A percentile compares a stretch with the other conserved stretches of the same genome.
phyloP scores from a whole-genome alignment of 30 jellyfish, hydroid and myxozoan genomes.

The Aurelia sp. region DNA sequence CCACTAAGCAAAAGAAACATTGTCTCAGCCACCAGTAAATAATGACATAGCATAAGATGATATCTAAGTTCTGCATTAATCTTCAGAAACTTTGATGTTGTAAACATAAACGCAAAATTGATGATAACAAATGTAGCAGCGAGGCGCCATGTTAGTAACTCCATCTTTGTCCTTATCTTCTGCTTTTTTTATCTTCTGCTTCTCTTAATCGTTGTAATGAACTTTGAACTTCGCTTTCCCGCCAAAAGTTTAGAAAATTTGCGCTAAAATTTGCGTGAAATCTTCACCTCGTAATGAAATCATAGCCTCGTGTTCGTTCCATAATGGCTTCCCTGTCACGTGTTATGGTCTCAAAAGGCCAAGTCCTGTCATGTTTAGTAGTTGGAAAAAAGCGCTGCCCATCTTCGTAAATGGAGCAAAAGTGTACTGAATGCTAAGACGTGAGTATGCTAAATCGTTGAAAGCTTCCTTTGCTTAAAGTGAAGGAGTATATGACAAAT shows the following conservation, averaged over 20 bases:
- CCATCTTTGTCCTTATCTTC: neutral
- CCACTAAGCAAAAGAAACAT: slow-evolving; percentile 30
- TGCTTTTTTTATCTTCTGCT: too few species aligned
- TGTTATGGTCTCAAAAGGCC: neutral
- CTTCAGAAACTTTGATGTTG: slow-evolving; percentile 35
- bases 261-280: neutral
- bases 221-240: too few species aligned
- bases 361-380: too few species aligned
- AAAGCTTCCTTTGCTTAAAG: too few species aligned
- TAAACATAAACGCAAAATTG: slow-evolving; percentile 17
- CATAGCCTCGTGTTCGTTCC: neutral
- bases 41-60: slow-evolving; percentile 1
- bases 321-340: neutral
- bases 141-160: slow-evolving; percentile 14
- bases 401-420: too few species aligned
- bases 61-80: slow-evolving; percentile 24
- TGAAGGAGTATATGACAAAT: too few species aligned
- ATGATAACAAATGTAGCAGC: slow-evolving; percentile 26
- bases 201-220: too few species aligned
- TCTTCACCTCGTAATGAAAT: neutral
- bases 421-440: too few species aligned
- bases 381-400: too few species aligned
- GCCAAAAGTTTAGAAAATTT: too few species aligned
- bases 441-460: too few species aligned
- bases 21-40: slow-evolving; percentile 24